A percentile compares a stretch with the other conserved stretches of the same genome.
These are phyloP conservation scores for Stegastes partitus DNA, from an alignment of 2,113 vertebrate species.

Conservation along the genomic window DNA sequence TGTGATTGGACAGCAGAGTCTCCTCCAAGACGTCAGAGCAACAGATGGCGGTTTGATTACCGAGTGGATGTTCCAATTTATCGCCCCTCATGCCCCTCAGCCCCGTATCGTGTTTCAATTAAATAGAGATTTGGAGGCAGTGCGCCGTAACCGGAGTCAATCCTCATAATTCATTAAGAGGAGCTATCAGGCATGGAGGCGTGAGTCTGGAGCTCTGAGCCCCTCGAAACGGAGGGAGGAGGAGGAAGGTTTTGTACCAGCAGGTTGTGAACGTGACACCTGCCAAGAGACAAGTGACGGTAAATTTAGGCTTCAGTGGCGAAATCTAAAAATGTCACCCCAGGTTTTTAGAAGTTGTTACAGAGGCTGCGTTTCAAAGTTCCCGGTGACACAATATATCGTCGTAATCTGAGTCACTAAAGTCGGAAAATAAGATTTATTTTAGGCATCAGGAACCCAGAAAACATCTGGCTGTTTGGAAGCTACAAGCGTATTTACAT, in stretches of 20 bases:
- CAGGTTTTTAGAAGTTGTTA: background rate
- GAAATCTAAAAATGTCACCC: background rate
- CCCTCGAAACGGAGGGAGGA: background rate
- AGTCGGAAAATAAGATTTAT: too few relatives aligned
- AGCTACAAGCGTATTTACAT: too few relatives aligned
- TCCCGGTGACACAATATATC: too few relatives aligned
- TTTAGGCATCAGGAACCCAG: too few relatives aligned
- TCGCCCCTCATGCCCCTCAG: constrained; percentile 44
- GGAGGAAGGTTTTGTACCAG: background rate
- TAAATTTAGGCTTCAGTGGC: background rate
- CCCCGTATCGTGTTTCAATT: constrained; percentile 74
- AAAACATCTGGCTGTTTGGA: too few relatives aligned
- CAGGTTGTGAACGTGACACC: background rate
- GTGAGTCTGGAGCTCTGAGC: constrained; percentile 10
- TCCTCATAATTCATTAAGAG: constrained; percentile 65
- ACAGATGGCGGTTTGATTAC: constrained; percentile 74
- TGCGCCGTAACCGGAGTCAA: constrained; percentile 17
- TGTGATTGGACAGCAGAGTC: constrained; percentile 7
- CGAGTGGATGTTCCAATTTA: constrained; percentile 62
- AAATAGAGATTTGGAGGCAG: constrained; percentile 67
- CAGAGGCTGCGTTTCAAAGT: too few relatives aligned
- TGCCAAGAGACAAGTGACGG: background rate
- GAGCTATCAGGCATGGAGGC: constrained; percentile 24
- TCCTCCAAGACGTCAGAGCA: constrained; percentile 31
- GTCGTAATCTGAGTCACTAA: too few relatives aligned